phyloP scores from a whole-genome alignment of 2,888 invertebrate genomes.

The Oscheius myriophilus region DNA sequence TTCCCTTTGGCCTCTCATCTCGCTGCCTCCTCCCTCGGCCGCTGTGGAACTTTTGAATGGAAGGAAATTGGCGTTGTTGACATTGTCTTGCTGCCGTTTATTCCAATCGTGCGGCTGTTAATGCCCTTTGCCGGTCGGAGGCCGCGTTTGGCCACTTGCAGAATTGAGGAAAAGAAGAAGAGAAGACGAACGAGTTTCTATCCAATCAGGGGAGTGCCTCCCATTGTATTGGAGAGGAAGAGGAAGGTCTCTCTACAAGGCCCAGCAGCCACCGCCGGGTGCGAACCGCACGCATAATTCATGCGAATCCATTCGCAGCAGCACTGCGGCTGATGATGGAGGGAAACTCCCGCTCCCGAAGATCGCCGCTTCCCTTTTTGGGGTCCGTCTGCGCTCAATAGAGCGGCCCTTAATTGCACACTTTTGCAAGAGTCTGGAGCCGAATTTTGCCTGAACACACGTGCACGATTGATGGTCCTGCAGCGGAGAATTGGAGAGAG shows the following conservation, averaged over 20 bases:
- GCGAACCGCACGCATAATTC: conserved; percentile 16
- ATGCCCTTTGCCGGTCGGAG: neutral
- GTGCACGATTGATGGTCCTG: no score
- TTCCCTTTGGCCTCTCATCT: conserved; percentile 19
- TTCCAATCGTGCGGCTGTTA: neutral
- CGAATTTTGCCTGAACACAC: no score
- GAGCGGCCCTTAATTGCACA: no score
- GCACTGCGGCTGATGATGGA: conserved; percentile 18
- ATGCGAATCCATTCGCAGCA: conserved; percentile 26
- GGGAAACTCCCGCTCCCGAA: neutral
- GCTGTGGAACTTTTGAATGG: neutral
- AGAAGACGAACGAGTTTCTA: conserved; percentile 18
- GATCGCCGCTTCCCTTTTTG: no score
- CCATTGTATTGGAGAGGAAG: no score
- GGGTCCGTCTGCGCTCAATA: no score
- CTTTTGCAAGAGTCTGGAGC: no score
- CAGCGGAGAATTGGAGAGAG: no score
- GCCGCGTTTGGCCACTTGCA: neutral
- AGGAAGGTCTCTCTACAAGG: conserved; percentile 18
- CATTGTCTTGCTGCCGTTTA: neutral
- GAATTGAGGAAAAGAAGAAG: conserved; percentile 5
- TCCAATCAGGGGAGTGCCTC: neutral
- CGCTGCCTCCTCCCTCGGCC: conserved; percentile 1
- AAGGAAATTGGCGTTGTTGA: neutral
- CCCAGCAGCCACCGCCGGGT: conserved; percentile 3